Percentiles rank a stretch among this genome's conserved stretches.
These are phyloP conservation scores for Knipowitschia caucasica DNA, from an alignment of 2,797 vertebrate genomes.

Conservation along the genomic window DNA sequence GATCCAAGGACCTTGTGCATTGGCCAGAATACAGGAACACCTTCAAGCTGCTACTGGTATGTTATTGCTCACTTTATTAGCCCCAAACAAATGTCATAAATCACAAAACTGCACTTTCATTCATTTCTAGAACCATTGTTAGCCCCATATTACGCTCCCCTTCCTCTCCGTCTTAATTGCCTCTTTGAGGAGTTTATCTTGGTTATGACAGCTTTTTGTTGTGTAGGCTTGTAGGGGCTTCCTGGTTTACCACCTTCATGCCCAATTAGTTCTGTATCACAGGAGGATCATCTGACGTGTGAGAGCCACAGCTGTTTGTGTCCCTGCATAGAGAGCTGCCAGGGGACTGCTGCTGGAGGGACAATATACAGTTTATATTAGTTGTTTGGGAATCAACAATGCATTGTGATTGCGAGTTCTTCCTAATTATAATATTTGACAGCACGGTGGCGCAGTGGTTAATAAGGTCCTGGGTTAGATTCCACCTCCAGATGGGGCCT, in stretches of 20 bases:
- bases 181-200: slow-evolving; percentile 39
- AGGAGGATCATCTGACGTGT: slow-evolving; percentile 61
- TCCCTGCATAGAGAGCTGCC: slow-evolving; percentile 15
- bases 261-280: slow-evolving; percentile 63
- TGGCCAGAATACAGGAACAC: no score
- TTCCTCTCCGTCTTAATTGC: slow-evolving; percentile 13
- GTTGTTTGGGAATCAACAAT: no score
- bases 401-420: no score
- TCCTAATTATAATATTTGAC: no score
- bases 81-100: neutral
- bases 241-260: slow-evolving; percentile 70
- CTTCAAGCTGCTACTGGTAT: neutral
- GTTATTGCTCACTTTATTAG: neutral
- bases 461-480: no score
- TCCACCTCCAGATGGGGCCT: no score
- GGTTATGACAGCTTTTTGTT: slow-evolving; percentile 58
- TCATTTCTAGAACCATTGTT: neutral
- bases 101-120: neutral
- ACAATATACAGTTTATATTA: neutral
- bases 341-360: slow-evolving; percentile 23
- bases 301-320: slow-evolving; percentile 50
- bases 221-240: slow-evolving; percentile 58
- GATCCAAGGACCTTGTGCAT: no score
- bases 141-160: slow-evolving; percentile 13
- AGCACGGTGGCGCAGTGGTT: no score